Conservation (phyloP, 2,888 invertebrate genomes). For the Shargacucullia verbasci region DNA sequence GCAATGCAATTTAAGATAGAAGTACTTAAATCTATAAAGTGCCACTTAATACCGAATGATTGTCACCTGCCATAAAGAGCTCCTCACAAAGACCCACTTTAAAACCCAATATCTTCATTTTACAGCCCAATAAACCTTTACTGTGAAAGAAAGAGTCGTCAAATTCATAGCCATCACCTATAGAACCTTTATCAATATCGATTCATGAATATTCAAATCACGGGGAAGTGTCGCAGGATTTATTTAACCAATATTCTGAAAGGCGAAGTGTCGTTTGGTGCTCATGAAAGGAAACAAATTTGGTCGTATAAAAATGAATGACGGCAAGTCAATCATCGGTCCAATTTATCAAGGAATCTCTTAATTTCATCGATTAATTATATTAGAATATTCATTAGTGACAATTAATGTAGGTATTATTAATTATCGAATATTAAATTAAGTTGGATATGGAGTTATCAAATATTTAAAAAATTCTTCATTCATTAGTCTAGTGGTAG, state of each 20-base stretch:
- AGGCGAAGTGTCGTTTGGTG: slow-evolving; percentile 23
- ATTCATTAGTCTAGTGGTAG: too few relatives aligned
- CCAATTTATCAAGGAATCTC: slow-evolving; percentile 49
- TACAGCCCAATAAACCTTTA: slow-evolving; percentile 42
- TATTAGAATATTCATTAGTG: too few relatives aligned
- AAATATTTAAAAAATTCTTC: too few relatives aligned
- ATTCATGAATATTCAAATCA: slow-evolving; percentile 58
- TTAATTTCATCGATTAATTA: slow-evolving; percentile 34
- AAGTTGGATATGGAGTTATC: too few relatives aligned
- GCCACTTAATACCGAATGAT: slow-evolving; percentile 5
- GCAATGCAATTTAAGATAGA: too few relatives aligned
- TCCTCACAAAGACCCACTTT: slow-evolving; percentile 15
- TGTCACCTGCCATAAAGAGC: slow-evolving; percentile 1
- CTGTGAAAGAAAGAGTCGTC: slow-evolving; percentile 29
- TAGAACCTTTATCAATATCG: slow-evolving; percentile 49
- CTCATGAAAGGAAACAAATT: slow-evolving; percentile 51
- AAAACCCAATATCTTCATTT: slow-evolving; percentile 41
- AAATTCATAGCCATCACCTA: slow-evolving; percentile 39
- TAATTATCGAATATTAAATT: too few relatives aligned
- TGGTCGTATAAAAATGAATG: slow-evolving; percentile 38
- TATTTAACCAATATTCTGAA: slow-evolving; percentile 37
- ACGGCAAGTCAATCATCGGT: slow-evolving; percentile 40
- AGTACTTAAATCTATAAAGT: background rate
- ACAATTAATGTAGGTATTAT: too few relatives aligned
- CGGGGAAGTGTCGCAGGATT: slow-evolving; percentile 34